Percentiles rank a stretch among this genome's conserved stretches.
These are phyloP conservation scores for Poecile atricapillus DNA, from an alignment of 2,113 vertebrate species.

Conservation along the genomic window DNA sequence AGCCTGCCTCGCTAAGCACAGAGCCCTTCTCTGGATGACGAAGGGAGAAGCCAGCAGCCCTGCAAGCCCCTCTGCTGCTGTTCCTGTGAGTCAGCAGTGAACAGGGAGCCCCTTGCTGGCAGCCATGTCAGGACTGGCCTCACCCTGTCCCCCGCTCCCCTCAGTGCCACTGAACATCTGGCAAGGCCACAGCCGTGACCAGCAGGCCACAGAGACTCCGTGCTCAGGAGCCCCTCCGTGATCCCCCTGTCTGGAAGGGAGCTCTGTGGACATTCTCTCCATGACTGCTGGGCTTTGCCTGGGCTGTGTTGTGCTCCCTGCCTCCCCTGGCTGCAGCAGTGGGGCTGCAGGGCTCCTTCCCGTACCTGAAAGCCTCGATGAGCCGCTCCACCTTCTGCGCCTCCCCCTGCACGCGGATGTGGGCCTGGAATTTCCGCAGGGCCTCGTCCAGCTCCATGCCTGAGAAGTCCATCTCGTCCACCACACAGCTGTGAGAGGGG, in stretches of 20 bases:
- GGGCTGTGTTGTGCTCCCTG: neutral
- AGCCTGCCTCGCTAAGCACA: neutral
- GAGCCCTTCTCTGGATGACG: neutral
- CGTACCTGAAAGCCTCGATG: constrained; percentile 98
- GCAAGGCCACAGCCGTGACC: neutral
- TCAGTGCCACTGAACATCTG: neutral
- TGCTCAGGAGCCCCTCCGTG: neutral
- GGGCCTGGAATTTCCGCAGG: constrained; percentile 95
- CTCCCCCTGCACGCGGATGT: constrained; percentile 95
- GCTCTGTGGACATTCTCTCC: neutral
- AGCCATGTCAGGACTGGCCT: neutral
- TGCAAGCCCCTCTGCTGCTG: neutral
- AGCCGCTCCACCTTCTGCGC: constrained; percentile 98
- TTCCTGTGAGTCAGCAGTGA: neutral
- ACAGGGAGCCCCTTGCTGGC: neutral
- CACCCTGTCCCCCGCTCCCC: neutral
- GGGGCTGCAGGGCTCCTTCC: neutral
- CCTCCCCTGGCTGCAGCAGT: neutral
- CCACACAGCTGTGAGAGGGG: constrained; percentile 83
- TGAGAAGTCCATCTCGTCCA: constrained; percentile 99
- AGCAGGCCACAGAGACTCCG: neutral
- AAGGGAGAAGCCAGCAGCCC: neutral
- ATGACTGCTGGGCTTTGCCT: neutral
- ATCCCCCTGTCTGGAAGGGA: neutral
- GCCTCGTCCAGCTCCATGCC: constrained; percentile 97